Percentiles rank a stretch among this genome's conserved stretches.
These are phyloP conservation scores for Pollenia griseotomentosa DNA, from an alignment of 2,888 invertebrate genomes.

Conservation along the genomic window DNA sequence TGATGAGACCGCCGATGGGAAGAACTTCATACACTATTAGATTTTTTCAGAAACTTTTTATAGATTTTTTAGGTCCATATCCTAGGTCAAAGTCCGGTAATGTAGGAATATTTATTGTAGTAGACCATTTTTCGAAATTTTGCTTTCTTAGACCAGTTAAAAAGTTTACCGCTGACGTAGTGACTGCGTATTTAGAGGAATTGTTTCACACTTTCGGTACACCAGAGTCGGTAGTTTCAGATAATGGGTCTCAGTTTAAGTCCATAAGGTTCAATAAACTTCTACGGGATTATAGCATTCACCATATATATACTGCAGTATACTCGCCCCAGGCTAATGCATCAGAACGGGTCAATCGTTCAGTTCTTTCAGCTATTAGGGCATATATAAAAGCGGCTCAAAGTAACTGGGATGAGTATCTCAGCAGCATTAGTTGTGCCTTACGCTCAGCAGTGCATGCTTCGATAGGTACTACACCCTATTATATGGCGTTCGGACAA, in stretches of 20 bases:
- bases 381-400: slow-evolving; percentile 11
- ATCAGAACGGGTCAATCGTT: slow-evolving; percentile 14
- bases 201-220: slow-evolving; percentile 1
- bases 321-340: slow-evolving; percentile 15
- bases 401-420: slow-evolving; percentile 9
- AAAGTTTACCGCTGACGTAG: not conserved
- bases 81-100: slow-evolving; percentile 45
- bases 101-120: slow-evolving; percentile 48
- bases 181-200: not conserved
- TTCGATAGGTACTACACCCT: slow-evolving; percentile 14
- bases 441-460: slow-evolving; percentile 5
- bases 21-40: not conserved
- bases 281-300: not conserved
- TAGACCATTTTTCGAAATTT: slow-evolving; percentile 48
- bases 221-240: not conserved
- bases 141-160: slow-evolving; percentile 5
- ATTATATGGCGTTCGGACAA: slow-evolving; percentile 16
- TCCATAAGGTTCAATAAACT: not conserved
- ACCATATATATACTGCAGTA: not conserved
- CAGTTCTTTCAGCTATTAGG: not conserved
- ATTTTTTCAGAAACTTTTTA: slow-evolving; percentile 46
- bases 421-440: not conserved
- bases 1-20: slow-evolving; percentile 41
- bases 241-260: not conserved
- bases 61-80: slow-evolving; percentile 53